phyloP scores from a whole-genome alignment of 2,797 vertebrate species.

The Notolepis coatsorum region DNA sequence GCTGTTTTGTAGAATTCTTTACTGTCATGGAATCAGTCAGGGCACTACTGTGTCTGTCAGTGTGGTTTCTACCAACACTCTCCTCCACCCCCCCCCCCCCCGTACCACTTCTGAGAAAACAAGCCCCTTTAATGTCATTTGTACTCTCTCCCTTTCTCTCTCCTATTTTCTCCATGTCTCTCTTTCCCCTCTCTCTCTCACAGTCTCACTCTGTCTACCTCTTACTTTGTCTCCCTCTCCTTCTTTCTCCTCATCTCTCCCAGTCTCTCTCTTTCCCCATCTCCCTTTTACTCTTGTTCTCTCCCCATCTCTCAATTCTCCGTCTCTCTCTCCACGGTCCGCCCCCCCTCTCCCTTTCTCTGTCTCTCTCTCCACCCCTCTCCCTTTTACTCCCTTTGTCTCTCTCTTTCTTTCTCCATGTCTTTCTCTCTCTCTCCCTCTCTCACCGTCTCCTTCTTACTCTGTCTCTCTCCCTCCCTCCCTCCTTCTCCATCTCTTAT shows the following conservation, averaged over 20 bases:
- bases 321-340: not conserved
- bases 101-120: conserved; percentile 39
- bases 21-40: conserved; percentile 23
- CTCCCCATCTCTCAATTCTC: not conserved
- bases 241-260: too few species aligned
- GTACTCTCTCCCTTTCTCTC: not conserved
- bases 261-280: not conserved
- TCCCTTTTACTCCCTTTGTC: not conserved
- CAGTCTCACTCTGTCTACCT: not conserved
- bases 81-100: conserved; percentile 20
- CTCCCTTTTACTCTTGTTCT: not conserved
- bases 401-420: not conserved
- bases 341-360: not conserved
- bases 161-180: too few species aligned
- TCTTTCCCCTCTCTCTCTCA: not conserved
- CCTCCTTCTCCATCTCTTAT: not conserved
- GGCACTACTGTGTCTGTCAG: conserved; percentile 23
- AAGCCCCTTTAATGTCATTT: conserved; percentile 18
- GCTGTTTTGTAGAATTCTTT: conserved; percentile 36
- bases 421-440: not conserved
- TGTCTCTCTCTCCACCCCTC: not conserved
- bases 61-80: conserved; percentile 15
- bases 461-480: not conserved
- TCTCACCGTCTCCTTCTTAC: too few species aligned
- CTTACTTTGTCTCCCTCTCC: not conserved